Conservation (phyloP, 2,797 vertebrate species). For the Sebastes matsubarae region DNA sequence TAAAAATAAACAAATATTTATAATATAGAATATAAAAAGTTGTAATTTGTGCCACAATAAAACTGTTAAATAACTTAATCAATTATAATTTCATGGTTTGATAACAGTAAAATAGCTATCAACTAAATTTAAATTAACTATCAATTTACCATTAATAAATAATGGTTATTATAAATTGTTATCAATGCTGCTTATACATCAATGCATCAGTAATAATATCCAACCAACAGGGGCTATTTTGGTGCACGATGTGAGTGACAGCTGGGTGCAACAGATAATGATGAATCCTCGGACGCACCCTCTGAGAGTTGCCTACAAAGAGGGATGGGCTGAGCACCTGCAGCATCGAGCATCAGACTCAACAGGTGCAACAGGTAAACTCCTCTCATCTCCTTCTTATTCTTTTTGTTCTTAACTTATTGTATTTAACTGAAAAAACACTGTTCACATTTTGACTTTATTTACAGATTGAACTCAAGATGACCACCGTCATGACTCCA, state of each 20-base stretch:
- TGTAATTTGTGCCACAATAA: too few species aligned
- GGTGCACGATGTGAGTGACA: neutral
- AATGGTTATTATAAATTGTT: too few species aligned
- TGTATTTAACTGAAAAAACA: neutral
- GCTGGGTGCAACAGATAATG: neutral
- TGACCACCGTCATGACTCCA: constrained; percentile 18
- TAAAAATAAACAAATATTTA: too few species aligned
- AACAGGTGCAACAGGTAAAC: constrained; percentile 1
- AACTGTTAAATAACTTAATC: too few species aligned
- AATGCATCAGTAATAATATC: neutral
- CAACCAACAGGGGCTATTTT: too few species aligned
- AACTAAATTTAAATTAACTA: too few species aligned
- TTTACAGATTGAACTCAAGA: neutral
- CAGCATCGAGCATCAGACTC: neutral
- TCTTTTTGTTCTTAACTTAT: neutral
- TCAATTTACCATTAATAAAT: too few species aligned
- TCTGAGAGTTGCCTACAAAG: constrained; percentile 1
- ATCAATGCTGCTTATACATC: neutral
- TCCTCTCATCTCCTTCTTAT: neutral
- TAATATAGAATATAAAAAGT: too few species aligned
- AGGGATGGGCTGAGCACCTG: neutral
- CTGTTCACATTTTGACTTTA: neutral
- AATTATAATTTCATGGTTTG: too few species aligned
- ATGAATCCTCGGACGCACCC: neutral
- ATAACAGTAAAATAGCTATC: too few species aligned